phyloP scores from a whole-genome alignment of 2,888 invertebrate genomes.

The Trimorus sp. region DNA sequence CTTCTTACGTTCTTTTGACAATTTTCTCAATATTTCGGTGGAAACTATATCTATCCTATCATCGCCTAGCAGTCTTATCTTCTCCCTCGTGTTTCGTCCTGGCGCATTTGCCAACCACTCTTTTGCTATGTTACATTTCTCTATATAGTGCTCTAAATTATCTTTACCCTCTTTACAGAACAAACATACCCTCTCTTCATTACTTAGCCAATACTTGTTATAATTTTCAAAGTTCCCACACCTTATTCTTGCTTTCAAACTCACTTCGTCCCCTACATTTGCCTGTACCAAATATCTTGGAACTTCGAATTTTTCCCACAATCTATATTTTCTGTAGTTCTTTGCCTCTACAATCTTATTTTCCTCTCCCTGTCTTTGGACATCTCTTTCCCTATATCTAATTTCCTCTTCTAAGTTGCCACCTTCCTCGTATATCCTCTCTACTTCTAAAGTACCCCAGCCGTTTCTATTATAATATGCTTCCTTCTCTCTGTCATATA shows the following conservation, averaged over 20 bases:
- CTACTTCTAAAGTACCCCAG: constrained; percentile 2
- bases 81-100: background rate
- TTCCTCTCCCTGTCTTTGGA: constrained; percentile 16
- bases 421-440: background rate
- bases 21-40: background rate
- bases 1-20: background rate
- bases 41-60: background rate
- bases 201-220: too few relatives aligned
- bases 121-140: too few relatives aligned
- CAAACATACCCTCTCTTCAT: too few relatives aligned
- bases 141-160: too few relatives aligned
- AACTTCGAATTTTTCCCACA: background rate
- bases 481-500: constrained; percentile 20
- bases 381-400: constrained; percentile 29
- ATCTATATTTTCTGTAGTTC: constrained; percentile 11
- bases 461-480: constrained; percentile 13
- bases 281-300: constrained; percentile 19
- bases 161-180: too few relatives aligned
- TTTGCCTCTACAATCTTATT: background rate
- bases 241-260: constrained; percentile 11
- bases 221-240: too few relatives aligned
- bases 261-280: background rate
- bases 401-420: constrained; percentile 19
- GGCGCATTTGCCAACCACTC: too few relatives aligned
- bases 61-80: background rate